Conservation (phyloP, 2,797 vertebrate species). For the Acanthurus lineatus region DNA sequence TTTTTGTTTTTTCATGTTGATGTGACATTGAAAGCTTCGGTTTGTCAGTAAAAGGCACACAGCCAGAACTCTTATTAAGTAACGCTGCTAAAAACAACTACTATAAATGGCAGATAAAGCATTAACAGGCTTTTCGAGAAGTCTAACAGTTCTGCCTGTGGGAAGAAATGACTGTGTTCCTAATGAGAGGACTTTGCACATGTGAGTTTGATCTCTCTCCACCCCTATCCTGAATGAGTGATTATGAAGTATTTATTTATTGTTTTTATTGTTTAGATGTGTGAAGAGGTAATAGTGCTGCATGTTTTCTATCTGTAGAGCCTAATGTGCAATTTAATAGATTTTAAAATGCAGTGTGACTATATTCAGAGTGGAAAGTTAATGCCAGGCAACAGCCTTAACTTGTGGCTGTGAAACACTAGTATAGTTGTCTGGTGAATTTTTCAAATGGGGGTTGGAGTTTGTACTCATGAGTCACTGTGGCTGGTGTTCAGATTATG, state of each 20-base stretch:
- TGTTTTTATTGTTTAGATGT: constrained; percentile 42
- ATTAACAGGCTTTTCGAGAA: constrained; percentile 27
- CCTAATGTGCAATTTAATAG: constrained; percentile 26
- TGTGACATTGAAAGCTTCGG: not conserved
- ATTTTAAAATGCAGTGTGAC: constrained; percentile 19
- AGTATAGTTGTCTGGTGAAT: constrained; percentile 24
- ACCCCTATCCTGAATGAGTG: constrained; percentile 44
- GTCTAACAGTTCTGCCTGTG: constrained; percentile 22
- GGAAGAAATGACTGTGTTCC: constrained; percentile 8
- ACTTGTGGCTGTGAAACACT: constrained; percentile 34
- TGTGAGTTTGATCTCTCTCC: constrained; percentile 46
- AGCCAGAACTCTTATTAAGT: not conserved
- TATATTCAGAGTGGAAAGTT: constrained; percentile 3
- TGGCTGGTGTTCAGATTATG: not conserved
- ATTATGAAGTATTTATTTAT: constrained; percentile 72
- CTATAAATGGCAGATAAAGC: constrained; percentile 7
- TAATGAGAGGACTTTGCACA: constrained; percentile 64
- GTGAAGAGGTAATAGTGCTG: not conserved
- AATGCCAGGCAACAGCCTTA: constrained; percentile 44
- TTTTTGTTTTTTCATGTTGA: not conserved
- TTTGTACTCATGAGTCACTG: constrained; percentile 9
- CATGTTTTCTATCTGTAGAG: constrained; percentile 21
- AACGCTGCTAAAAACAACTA: not conserved
- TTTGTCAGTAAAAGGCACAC: not conserved
- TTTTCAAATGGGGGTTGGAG: not conserved